phyloP scores from a whole-genome alignment of 2,113 vertebrate genomes.

The Athene cunicularia region DNA sequence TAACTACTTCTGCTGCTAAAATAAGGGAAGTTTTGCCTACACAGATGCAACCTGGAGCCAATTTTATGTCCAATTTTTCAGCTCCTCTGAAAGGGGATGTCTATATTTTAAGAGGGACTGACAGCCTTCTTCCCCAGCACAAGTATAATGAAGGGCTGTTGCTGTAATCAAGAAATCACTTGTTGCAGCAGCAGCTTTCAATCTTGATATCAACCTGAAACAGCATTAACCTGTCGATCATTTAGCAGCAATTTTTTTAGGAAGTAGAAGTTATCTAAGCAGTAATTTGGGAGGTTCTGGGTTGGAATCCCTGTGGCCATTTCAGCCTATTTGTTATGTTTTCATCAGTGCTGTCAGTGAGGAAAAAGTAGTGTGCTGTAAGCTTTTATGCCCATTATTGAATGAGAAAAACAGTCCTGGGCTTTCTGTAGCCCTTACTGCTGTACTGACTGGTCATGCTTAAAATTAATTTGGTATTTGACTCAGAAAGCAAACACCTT shows the following conservation, averaged over 20 bases:
- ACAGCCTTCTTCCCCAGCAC: neutral
- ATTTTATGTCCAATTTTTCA: neutral
- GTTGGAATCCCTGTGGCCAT: conserved; percentile 55
- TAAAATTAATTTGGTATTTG: conserved; percentile 70
- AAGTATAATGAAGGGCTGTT: conserved; percentile 21
- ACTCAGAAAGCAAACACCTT: conserved; percentile 57
- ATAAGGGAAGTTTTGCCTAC: neutral
- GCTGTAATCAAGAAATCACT: conserved; percentile 55
- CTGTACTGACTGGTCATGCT: conserved; percentile 59
- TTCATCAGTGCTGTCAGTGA: conserved; percentile 61
- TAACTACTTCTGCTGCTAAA: neutral
- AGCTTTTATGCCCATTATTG: conserved; percentile 46
- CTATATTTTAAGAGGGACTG: conserved; percentile 4
- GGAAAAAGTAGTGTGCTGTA: conserved; percentile 57
- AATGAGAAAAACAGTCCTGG: conserved; percentile 34
- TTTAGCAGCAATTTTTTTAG: conserved; percentile 31
- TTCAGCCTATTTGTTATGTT: conserved; percentile 67
- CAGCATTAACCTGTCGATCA: conserved; percentile 65
- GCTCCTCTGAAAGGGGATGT: neutral
- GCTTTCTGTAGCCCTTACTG: conserved; percentile 39
- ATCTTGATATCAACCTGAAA: conserved; percentile 23
- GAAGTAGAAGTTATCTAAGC: conserved; percentile 41
- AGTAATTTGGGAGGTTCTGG: conserved; percentile 45
- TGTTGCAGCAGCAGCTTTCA: conserved; percentile 55
- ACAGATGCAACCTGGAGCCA: neutral